Percentiles rank a stretch among this genome's conserved stretches.
These are phyloP conservation scores for Drosophila pachea DNA, from an alignment of 1,140 invertebrate genomes.

Conservation along the genomic window DNA sequence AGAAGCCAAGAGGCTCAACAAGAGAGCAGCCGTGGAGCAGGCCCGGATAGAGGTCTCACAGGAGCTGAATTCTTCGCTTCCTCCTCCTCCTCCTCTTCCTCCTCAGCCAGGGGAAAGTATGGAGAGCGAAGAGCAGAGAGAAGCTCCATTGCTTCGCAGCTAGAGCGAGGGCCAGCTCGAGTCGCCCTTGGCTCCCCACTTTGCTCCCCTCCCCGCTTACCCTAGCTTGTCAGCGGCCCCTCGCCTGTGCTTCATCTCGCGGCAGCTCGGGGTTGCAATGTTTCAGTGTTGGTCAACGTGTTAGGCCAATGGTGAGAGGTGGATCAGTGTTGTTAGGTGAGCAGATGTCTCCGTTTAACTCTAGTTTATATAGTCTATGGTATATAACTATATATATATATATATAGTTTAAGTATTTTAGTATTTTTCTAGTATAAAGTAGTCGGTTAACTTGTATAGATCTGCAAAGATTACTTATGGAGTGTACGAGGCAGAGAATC, in stretches of 20 bases:
- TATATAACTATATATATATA: too few relatives aligned
- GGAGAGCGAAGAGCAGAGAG: not conserved
- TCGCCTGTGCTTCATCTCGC: not conserved
- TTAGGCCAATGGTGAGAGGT: slow-evolving; percentile 5
- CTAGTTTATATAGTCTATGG: slow-evolving; percentile 43
- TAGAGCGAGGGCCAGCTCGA: too few relatives aligned
- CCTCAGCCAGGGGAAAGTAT: not conserved
- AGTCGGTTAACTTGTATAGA: slow-evolving; percentile 36
- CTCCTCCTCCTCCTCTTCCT: too few relatives aligned
- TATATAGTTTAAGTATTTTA: slow-evolving; percentile 36
- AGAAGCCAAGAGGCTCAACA: too few relatives aligned
- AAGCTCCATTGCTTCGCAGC: not conserved
- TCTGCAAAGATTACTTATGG: slow-evolving; percentile 53
- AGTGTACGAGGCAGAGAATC: slow-evolving; percentile 29
- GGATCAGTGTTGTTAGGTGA: slow-evolving; percentile 2
- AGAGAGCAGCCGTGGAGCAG: too few relatives aligned
- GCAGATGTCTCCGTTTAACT: slow-evolving; percentile 31
- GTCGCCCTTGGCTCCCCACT: too few relatives aligned
- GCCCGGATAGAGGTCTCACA: too few relatives aligned
- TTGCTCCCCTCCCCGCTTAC: not conserved
- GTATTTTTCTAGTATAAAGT: slow-evolving; percentile 7
- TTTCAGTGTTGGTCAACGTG: slow-evolving; percentile 22
- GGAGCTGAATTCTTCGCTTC: too few relatives aligned
- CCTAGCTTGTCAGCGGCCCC: too few relatives aligned
- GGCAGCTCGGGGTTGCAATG: not conserved